phyloP scores from a whole-genome alignment of 2,113 vertebrate species.

The Ascaphus truei region DNA sequence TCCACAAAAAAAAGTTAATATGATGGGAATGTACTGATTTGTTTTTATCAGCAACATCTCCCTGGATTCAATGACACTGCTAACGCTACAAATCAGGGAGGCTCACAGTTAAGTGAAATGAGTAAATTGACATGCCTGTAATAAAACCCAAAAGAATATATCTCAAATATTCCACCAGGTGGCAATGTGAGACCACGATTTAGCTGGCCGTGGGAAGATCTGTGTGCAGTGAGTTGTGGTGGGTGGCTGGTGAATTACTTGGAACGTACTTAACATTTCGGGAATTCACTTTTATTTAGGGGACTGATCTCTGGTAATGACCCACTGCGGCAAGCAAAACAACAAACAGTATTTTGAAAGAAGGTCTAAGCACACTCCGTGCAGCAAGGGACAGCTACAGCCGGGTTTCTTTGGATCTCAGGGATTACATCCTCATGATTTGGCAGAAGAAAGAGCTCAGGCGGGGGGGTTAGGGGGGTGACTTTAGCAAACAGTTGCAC shows the following conservation, averaged over 20 bases:
- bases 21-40: too few relatives aligned
- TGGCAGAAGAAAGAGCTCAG: conserved; percentile 13
- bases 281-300: conserved; percentile 42
- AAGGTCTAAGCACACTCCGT: background rate
- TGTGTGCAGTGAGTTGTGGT: conserved; percentile 26
- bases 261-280: conserved; percentile 45
- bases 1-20: too few relatives aligned
- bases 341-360: conserved; percentile 31
- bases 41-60: too few relatives aligned
- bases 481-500: too few relatives aligned
- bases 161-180: conserved; percentile 63
- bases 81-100: too few relatives aligned
- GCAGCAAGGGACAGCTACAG: background rate
- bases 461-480: background rate
- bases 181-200: conserved; percentile 59
- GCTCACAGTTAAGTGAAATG: too few relatives aligned
- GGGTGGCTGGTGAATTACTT: conserved; percentile 47
- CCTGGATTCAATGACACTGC: too few relatives aligned
- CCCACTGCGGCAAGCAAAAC: conserved; percentile 48
- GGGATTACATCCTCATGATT: conserved; percentile 6
- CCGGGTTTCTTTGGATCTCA: background rate
- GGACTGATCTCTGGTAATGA: conserved; percentile 60
- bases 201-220: conserved; percentile 36
- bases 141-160: too few relatives aligned
- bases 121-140: too few relatives aligned